Evolutionary conservation across 35 echinoderm and acorn worm species (phyloP).

Genomic region (Ophiothrix spiculata): DNA sequence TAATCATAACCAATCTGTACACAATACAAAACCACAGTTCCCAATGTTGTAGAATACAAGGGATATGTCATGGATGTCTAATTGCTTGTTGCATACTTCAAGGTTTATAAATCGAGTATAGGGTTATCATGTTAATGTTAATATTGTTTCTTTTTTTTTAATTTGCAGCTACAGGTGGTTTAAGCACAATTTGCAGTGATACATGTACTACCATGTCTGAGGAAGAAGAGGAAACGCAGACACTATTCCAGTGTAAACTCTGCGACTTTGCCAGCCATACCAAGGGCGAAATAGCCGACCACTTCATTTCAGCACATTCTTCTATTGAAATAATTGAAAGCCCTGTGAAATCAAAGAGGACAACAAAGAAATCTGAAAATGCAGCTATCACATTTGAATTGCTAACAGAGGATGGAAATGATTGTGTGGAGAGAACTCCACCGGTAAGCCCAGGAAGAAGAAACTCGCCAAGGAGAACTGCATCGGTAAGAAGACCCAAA

Average conservation of each 20-base stretch:
- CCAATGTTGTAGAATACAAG: too few relatives aligned
- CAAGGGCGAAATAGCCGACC: conserved; percentile 29
- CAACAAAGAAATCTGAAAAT: too few relatives aligned
- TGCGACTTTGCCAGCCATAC: conserved; percentile 1
- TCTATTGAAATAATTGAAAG: conserved; percentile 10
- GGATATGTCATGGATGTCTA: too few relatives aligned
- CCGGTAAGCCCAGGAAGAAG: not conserved
- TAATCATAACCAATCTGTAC: too few relatives aligned
- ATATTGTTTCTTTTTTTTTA: too few relatives aligned
- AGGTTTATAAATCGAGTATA: too few relatives aligned
- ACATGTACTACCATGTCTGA: too few relatives aligned
- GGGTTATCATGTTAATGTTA: too few relatives aligned
- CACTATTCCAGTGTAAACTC: not conserved
- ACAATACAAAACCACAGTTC: too few relatives aligned
- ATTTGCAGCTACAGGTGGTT: too few relatives aligned
- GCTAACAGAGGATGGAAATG: not conserved
- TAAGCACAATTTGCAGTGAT: too few relatives aligned
- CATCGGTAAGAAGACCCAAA: not conserved
- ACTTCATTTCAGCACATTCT: conserved; percentile 19
- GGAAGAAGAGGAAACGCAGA: not conserved
- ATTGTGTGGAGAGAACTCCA: not conserved
- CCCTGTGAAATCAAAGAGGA: not conserved
- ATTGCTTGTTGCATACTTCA: too few relatives aligned
- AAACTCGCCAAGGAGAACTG: not conserved
- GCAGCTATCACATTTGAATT: not conserved